Evolutionary conservation across 2,888 invertebrate species (phyloP).

Genomic region (Phaedon cochleariae): DNA sequence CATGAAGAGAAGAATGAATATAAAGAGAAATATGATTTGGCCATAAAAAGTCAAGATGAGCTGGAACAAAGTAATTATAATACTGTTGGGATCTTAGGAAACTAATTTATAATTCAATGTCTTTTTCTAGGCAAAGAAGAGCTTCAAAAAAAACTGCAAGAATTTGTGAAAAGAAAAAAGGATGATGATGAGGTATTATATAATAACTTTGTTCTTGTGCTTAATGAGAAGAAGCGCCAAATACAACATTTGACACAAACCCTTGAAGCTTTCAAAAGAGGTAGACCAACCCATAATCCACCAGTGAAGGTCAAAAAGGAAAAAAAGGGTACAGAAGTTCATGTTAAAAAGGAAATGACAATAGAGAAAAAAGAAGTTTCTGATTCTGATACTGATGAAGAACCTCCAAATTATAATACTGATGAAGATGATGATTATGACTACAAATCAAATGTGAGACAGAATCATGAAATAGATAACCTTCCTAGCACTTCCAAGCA

Average conservation of each 20-base stretch:
- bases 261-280: slow-evolving; percentile 49
- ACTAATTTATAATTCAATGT: neutral
- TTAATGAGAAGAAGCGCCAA: slow-evolving; percentile 58
- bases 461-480: neutral
- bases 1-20: neutral
- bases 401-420: slow-evolving; percentile 39
- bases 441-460: neutral
- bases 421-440: slow-evolving; percentile 34
- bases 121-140: slow-evolving; percentile 37
- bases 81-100: neutral
- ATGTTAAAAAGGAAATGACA: slow-evolving; percentile 27
- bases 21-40: neutral
- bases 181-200: slow-evolving; percentile 51
- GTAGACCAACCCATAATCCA: slow-evolving; percentile 44
- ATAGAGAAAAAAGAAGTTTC: slow-evolving; percentile 36
- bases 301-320: slow-evolving; percentile 32
- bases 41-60: neutral
- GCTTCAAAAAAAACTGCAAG: slow-evolving; percentile 43
- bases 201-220: slow-evolving; percentile 51
- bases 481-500: slow-evolving; percentile 11
- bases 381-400: slow-evolving; percentile 39
- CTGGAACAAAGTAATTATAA: neutral
- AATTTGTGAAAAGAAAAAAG: slow-evolving; percentile 45
- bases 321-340: slow-evolving; percentile 19
- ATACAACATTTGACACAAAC: slow-evolving; percentile 56